Conservation (phyloP, 2,113 vertebrate species). For the Boulengeromyrus knoepffleri region DNA sequence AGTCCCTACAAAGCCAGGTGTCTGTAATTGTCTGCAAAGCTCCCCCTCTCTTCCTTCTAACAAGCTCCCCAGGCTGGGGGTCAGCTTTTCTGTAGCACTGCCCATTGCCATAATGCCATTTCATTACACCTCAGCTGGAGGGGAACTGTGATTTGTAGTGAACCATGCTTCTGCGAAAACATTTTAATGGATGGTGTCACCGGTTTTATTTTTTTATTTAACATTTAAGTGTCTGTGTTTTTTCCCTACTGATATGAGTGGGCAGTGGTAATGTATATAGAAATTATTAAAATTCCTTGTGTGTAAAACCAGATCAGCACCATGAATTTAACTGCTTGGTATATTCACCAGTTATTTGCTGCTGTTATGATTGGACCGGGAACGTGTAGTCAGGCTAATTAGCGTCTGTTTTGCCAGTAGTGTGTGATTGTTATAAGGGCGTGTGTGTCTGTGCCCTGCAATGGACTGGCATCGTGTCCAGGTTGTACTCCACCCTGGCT, state of each 20-base stretch:
- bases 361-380: not conserved
- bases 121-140: conserved; percentile 49
- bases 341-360: not conserved
- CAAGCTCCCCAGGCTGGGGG: conserved; percentile 60
- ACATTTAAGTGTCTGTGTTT: not conserved
- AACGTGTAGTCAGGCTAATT: not conserved
- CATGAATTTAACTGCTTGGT: not conserved
- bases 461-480: not conserved
- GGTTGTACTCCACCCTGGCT: not conserved
- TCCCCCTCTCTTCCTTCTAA: conserved; percentile 27
- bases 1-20: conserved; percentile 69
- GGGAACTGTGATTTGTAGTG: conserved; percentile 44
- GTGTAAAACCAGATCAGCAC: not conserved
- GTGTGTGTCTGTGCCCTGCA: not conserved
- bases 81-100: conserved; percentile 48
- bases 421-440: not conserved
- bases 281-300: not conserved
- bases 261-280: not conserved
- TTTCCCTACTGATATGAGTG: not conserved
- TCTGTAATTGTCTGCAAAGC: conserved; percentile 62
- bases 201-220: not conserved
- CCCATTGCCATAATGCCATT: conserved; percentile 59
- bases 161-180: conserved; percentile 38
- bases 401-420: not conserved
- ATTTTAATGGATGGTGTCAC: conserved; percentile 32